Evolutionary conservation across 1,140 invertebrate species (phyloP).

Genomic region (Neuroterus valhalla): DNA sequence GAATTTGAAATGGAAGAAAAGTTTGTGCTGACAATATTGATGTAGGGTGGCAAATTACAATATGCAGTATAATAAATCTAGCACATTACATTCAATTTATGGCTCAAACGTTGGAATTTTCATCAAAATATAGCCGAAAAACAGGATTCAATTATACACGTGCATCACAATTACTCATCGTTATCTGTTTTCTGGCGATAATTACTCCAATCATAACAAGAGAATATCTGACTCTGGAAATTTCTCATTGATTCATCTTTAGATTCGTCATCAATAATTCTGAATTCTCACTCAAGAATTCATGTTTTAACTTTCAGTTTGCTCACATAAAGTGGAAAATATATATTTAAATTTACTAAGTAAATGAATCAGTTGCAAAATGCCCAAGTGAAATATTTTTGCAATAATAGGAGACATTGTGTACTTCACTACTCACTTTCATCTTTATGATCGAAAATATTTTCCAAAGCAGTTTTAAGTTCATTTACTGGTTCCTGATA

Average conservation of each 20-base stretch:
- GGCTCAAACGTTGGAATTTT: not conserved
- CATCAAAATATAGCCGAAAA: not conserved
- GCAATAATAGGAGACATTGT: too few relatives aligned
- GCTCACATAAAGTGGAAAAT: not conserved
- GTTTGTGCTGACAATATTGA: too few relatives aligned
- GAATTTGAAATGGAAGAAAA: too few relatives aligned
- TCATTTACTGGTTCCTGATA: too few relatives aligned
- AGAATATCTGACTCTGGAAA: not conserved
- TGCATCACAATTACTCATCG: not conserved
- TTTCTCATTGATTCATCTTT: slow-evolving; percentile 7
- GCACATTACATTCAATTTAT: too few relatives aligned
- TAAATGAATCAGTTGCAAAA: not conserved
- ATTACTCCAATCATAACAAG: not conserved
- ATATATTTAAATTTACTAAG: not conserved
- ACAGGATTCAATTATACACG: not conserved
- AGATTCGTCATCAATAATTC: not conserved
- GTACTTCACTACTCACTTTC: too few relatives aligned
- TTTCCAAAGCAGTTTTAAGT: too few relatives aligned
- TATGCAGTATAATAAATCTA: too few relatives aligned
- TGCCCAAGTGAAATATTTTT: too few relatives aligned
- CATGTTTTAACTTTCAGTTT: not conserved
- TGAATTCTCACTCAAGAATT: not conserved
- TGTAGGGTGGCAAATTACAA: too few relatives aligned
- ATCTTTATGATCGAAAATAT: too few relatives aligned
- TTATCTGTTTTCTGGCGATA: not conserved